Conservation (phyloP, 1,140 invertebrate species). For the Araneus ventricosus region DNA sequence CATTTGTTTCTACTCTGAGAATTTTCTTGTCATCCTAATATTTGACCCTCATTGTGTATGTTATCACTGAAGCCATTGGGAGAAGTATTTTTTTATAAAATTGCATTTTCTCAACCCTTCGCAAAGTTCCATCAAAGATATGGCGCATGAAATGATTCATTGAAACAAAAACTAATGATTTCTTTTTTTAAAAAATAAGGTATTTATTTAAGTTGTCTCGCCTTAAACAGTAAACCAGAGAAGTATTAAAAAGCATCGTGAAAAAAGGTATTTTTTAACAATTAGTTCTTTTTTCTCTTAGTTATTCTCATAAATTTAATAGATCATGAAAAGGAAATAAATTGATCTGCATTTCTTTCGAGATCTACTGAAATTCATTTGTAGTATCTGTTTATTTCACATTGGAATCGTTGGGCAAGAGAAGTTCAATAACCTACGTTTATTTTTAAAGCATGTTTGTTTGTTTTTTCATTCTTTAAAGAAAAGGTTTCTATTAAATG, state of each 20-base stretch:
- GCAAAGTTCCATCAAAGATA: constrained; percentile 17
- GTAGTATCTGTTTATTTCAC: too few relatives aligned
- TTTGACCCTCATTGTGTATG: neutral
- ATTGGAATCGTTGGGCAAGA: too few relatives aligned
- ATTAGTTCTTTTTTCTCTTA: neutral
- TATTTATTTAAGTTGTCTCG: neutral
- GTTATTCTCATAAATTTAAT: too few relatives aligned
- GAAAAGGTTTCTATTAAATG: too few relatives aligned
- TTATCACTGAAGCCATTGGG: neutral
- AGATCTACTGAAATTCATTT: too few relatives aligned
- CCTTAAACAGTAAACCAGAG: neutral
- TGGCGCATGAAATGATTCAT: neutral
- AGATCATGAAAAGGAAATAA: too few relatives aligned
- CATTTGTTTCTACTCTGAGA: neutral
- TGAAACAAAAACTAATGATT: constrained; percentile 22
- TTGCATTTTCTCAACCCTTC: neutral
- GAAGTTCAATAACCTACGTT: too few relatives aligned
- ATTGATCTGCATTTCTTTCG: too few relatives aligned
- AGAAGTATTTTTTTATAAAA: neutral
- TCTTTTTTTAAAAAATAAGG: neutral
- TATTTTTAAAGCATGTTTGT: too few relatives aligned
- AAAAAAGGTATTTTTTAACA: neutral
- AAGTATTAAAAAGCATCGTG: neutral
- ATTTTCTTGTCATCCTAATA: neutral
- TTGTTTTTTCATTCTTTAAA: too few relatives aligned